These are phyloP conservation scores for Dipus sagitta DNA, from an alignment of 2,797 vertebrate genomes.

Conservation along the genomic window DNA sequence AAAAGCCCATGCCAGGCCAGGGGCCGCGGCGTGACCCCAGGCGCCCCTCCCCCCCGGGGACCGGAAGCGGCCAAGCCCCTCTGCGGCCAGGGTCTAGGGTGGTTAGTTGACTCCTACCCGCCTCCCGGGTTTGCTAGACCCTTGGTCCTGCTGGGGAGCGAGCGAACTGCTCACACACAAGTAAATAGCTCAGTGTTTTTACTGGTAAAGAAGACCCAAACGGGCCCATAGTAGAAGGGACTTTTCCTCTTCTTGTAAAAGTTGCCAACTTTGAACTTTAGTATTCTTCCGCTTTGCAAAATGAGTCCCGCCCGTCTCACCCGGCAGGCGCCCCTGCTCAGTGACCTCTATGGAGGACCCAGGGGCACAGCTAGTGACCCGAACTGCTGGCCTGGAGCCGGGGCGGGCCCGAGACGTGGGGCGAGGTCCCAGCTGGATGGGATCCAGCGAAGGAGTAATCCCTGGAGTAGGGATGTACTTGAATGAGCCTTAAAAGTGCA, in stretches of 20 bases:
- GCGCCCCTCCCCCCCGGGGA: slow-evolving; percentile 18
- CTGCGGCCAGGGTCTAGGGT: rapidly evolving
- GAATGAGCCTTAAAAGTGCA: background rate
- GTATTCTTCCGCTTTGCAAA: slow-evolving; percentile 76
- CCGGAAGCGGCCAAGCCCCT: slow-evolving; percentile 73
- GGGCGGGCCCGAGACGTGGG: background rate
- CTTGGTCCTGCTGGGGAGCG: background rate
- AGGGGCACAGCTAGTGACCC: slow-evolving; percentile 9
- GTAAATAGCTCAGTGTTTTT: slow-evolving; percentile 47
- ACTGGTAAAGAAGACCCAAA: background rate
- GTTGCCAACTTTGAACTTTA: background rate
- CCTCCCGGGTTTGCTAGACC: background rate
- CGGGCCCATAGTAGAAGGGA: background rate
- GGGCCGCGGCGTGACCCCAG: background rate
- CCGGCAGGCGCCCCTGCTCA: background rate
- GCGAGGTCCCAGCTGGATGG: background rate
- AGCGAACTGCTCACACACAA: background rate
- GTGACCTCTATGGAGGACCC: slow-evolving; percentile 49
- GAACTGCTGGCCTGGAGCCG: background rate
- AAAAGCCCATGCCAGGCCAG: background rate
- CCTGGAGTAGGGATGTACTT: background rate
- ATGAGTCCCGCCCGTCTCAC: slow-evolving; percentile 40
- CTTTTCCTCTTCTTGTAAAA: slow-evolving; percentile 57
- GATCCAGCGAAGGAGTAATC: background rate
- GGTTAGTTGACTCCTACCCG: background rate